Percentiles rank a stretch among this genome's conserved stretches.
These are phyloP conservation scores for Cryptocephalus primarius DNA, from an alignment of 2,888 invertebrate species.

Conservation along the genomic window DNA sequence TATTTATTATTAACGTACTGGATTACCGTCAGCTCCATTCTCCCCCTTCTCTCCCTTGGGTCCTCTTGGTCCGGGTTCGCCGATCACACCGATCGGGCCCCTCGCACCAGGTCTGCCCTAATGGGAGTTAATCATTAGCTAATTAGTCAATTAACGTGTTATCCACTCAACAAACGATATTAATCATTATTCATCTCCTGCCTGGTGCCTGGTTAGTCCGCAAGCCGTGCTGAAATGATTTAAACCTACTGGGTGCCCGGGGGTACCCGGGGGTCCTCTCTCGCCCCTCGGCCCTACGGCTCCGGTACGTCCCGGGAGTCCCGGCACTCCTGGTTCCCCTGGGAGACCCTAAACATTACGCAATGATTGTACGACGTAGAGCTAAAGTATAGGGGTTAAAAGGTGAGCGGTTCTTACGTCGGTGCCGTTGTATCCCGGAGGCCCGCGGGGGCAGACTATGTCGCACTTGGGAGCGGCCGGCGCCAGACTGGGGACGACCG, in stretches of 20 bases:
- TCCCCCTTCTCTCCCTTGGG: constrained; percentile 9
- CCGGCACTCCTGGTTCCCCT: constrained; percentile 33
- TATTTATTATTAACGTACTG: constrained; percentile 5
- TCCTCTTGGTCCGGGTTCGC: constrained; percentile 29
- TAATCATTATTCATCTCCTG: not conserved
- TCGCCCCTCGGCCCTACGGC: constrained; percentile 32
- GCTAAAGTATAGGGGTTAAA: no score
- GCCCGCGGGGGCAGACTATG: constrained; percentile 48
- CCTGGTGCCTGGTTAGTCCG: no score
- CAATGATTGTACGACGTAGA: constrained; percentile 7
- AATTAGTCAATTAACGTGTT: constrained; percentile 2
- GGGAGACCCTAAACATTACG: constrained; percentile 23
- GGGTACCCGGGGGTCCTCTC: constrained; percentile 36
- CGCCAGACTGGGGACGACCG: not conserved
- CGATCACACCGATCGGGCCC: constrained; percentile 35
- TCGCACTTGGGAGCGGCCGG: constrained; percentile 33
- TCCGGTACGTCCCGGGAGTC: constrained; percentile 41
- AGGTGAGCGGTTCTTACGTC: constrained; percentile 33
- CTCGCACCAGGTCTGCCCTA: constrained; percentile 41
- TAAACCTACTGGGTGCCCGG: constrained; percentile 38
- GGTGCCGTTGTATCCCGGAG: constrained; percentile 49
- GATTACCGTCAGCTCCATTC: constrained; percentile 6
- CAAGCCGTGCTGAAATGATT: no score
- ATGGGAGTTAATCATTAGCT: constrained; percentile 6
- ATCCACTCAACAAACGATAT: not conserved